A percentile compares a stretch with the other conserved stretches of the same genome.
Conservation (phyloP, 2,113 vertebrate genomes). For the Sakesphorus luctuosus region DNA sequence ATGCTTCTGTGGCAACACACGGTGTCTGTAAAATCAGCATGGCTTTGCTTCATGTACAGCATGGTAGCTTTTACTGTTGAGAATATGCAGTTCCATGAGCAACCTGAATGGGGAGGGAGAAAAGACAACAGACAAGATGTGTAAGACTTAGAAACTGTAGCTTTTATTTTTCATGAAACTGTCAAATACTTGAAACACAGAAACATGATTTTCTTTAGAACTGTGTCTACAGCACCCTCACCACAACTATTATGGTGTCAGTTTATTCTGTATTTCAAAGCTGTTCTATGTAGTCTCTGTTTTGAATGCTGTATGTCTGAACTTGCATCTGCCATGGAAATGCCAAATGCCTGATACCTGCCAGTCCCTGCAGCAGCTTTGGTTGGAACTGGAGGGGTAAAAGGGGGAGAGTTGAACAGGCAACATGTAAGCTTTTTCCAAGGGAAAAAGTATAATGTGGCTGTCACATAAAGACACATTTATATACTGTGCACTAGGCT, state of each 20-base stretch:
- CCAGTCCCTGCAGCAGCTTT: not conserved
- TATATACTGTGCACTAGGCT: not conserved
- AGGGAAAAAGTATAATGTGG: not conserved
- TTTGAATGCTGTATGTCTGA: not conserved
- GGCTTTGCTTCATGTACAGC: not conserved
- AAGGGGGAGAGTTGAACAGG: not conserved
- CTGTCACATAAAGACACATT: not conserved
- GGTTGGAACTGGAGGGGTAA: not conserved
- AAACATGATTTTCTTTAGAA: not conserved
- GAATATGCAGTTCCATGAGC: not conserved
- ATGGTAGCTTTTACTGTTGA: not conserved
- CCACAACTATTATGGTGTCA: accelerated
- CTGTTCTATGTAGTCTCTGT: not conserved
- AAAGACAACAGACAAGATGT: not conserved
- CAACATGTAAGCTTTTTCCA: not conserved
- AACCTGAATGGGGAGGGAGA: not conserved
- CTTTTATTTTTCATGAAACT: not conserved
- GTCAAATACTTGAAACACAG: not conserved
- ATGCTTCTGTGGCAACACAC: not conserved
- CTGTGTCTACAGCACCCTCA: not conserved
- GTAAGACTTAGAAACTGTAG: not conserved
- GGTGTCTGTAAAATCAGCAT: not conserved
- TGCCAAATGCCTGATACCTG: not conserved
- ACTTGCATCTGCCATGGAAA: not conserved
- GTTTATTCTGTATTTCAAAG: not conserved